These are phyloP conservation scores for Amblyopsis rosae DNA, from an alignment of 2,113 vertebrate species.

Conservation along the genomic window DNA sequence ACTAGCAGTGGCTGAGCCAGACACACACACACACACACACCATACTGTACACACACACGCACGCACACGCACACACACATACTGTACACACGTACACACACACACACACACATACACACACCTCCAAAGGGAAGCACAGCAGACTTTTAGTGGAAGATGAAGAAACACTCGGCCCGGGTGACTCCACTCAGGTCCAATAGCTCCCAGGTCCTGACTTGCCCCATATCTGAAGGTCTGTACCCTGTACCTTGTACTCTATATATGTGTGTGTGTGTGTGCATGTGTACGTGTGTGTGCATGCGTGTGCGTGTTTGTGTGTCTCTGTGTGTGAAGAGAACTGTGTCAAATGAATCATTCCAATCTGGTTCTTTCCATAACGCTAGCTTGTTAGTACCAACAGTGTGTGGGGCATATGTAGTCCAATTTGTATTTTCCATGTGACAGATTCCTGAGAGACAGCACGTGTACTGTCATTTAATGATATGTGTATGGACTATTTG, in stretches of 20 bases:
- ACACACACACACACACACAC: neutral
- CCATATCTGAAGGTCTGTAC: slow-evolving; percentile 71
- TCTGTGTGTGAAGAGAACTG: slow-evolving; percentile 7
- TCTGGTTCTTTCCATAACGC: neutral
- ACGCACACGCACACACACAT: slow-evolving; percentile 11
- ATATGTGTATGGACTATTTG: neutral
- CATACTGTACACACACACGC: slow-evolving; percentile 13
- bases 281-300: neutral
- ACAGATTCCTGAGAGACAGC: neutral
- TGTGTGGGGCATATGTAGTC: neutral
- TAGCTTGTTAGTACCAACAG: neutral
- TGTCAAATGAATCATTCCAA: neutral
- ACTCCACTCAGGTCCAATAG: slow-evolving; percentile 80
- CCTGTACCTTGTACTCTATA: neutral
- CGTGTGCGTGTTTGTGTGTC: slow-evolving; percentile 15
- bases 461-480: neutral
- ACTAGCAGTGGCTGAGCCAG: slow-evolving; percentile 34
- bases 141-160: slow-evolving; percentile 77
- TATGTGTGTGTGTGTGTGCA: neutral
- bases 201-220: slow-evolving; percentile 79
- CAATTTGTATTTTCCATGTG: neutral
- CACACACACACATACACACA: slow-evolving; percentile 32
- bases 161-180: slow-evolving; percentile 85
- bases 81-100: slow-evolving; percentile 22
- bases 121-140: slow-evolving; percentile 58